Base-by-base conservation (phyloP, 2,888 invertebrate species). In the Chirona hameri region DNA sequence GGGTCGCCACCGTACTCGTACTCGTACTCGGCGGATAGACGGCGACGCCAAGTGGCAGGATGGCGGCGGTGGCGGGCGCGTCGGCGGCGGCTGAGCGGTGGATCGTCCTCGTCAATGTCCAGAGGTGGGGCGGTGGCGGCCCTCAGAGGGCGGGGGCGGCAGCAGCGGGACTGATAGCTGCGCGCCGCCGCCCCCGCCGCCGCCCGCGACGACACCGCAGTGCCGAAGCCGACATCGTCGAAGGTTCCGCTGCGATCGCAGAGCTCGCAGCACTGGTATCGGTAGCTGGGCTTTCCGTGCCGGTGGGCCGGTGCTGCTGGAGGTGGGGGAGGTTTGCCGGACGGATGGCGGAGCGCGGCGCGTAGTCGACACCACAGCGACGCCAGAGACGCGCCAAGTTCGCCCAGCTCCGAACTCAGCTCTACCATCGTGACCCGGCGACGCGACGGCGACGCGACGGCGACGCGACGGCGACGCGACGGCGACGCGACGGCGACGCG, bases 211-310 rank as follows among this genome's bases (percentile, higher is more conserved):
- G 46, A 1, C 27, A 46, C 76, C 39, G 24, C 76, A 2, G 76
- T 10, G 76, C 39, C 80, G 55, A 80, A 80, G 52, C 27, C 80
- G 27, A 80, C 52, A 29, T 80, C 80, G 52, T 80, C 80, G 52
- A 52, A 80, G n/a, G 14, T 14, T 5, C 27, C 27, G 18, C 15
- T 29, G 15, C 80, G 80, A 0, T 80, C 80, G 29, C 29, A 55
- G 48, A 27, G 48, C 18, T 52, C 15, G 55, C 80, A 80, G 80
- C 80, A 80, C 52, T 80, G 15, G 80, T 80, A 80, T 3, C 80
- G 80, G 55, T 80, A 80, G 55, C 80, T 55, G 80, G 80, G 18
- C 55, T 80, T 55, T 29, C 52, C 80, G 55, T 29, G 52, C 21
- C 79, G 21, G 15, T 29, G 52, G 27, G 18, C 27, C 48, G 80